These are phyloP conservation scores for Spodoptera littoralis DNA, from an alignment of 2,888 invertebrate species.

Conservation along the genomic window DNA sequence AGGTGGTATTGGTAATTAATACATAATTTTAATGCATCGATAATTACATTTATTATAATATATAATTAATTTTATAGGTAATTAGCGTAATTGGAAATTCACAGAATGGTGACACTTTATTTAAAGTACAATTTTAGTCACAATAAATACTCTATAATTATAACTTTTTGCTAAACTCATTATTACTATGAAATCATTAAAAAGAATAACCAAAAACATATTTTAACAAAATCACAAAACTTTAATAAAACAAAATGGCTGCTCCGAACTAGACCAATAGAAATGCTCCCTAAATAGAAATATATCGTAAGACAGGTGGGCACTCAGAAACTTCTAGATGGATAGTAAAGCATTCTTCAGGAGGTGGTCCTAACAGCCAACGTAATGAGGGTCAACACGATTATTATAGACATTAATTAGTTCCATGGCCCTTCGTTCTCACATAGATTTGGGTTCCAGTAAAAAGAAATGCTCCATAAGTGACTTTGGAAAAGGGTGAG, in stretches of 20 bases:
- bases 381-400: conserved; percentile 73
- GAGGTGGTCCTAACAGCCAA: conserved; percentile 61
- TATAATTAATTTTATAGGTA: no score
- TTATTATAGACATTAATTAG: conserved; percentile 73
- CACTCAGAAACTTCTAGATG: conserved; percentile 50
- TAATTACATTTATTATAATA: no score
- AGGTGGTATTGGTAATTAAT: no score
- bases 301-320: conserved; percentile 51
- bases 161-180: no score
- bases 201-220: no score
- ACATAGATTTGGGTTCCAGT: conserved; percentile 33
- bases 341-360: conserved; percentile 70
- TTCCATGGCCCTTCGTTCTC: conserved; percentile 51
- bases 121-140: not conserved
- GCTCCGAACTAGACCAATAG: conserved; percentile 1
- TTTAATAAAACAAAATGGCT: no score
- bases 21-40: no score
- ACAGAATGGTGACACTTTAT: no score
- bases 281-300: conserved; percentile 40
- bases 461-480: conserved; percentile 13
- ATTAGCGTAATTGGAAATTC: no score
- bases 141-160: no score
- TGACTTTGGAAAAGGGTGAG: conserved; percentile 1
- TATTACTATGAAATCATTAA: no score
- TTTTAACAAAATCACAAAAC: not conserved